A percentile compares a stretch with the other conserved stretches of the same genome.
phyloP scores from a whole-genome alignment of 2,113 vertebrate genomes.

The Microcebus griseorufus region DNA sequence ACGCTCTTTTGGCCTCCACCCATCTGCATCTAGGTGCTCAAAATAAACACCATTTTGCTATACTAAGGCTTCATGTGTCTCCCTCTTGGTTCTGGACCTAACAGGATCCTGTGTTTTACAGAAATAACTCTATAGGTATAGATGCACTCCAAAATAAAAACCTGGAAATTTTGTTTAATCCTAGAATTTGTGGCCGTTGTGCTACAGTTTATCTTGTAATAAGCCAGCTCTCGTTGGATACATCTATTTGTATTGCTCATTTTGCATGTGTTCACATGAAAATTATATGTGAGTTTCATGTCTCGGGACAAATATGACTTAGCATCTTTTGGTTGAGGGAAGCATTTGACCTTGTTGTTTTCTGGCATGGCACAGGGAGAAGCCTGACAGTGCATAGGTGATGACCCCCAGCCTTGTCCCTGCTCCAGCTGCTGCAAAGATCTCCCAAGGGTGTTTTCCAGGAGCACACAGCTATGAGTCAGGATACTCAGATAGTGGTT shows the following conservation, averaged over 20 bases:
- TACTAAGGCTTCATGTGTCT: no score
- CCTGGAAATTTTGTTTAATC: background rate
- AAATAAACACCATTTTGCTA: no score
- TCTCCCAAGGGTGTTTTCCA: background rate
- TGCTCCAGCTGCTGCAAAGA: background rate
- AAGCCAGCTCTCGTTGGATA: background rate
- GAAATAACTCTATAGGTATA: background rate
- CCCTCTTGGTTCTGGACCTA: no score
- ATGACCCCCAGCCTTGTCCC: no score
- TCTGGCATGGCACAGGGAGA: background rate
- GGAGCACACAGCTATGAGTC: background rate
- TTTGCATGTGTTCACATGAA: background rate
- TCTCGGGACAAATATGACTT: background rate
- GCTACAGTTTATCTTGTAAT: fast-evolving
- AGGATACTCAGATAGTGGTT: background rate
- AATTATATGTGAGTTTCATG: background rate
- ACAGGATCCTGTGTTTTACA: background rate
- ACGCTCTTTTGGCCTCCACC: no score
- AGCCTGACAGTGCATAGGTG: no score
- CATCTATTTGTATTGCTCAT: fast-evolving
- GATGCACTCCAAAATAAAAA: background rate
- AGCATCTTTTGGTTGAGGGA: background rate
- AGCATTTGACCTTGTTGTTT: background rate
- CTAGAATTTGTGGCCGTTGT: background rate
- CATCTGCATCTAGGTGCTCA: no score